Conservation (phyloP, 2,888 invertebrate species). For the Sarcophaga rosellei region DNA sequence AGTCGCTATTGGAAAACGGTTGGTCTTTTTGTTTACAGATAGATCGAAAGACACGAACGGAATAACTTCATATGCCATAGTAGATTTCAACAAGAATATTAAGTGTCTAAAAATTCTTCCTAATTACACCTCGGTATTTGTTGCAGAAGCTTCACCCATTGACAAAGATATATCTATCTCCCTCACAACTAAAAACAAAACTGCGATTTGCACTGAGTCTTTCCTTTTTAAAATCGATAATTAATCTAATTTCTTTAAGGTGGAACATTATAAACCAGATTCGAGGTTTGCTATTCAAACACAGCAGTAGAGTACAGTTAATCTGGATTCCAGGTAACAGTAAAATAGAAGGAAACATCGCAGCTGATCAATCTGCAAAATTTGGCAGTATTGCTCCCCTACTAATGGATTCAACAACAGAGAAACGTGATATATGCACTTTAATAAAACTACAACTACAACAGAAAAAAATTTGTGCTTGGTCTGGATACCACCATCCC, state of each 20-base stretch:
- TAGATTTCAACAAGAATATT: neutral
- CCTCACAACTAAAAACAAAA: neutral
- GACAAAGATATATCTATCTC: conserved; percentile 4
- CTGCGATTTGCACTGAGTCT: conserved; percentile 7
- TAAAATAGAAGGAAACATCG: neutral
- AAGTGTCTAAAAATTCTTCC: neutral
- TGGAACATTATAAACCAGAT: conserved; percentile 19
- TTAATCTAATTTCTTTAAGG: neutral
- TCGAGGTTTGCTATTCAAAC: conserved; percentile 1
- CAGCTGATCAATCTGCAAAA: neutral
- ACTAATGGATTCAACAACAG: too few relatives aligned
- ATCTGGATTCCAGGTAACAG: conserved; percentile 14
- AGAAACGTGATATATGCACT: too few relatives aligned
- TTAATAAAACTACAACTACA: too few relatives aligned
- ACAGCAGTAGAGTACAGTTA: neutral
- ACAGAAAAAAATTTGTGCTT: too few relatives aligned
- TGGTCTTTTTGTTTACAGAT: conserved; percentile 11
- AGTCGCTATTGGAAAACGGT: neutral
- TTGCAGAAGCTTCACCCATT: conserved; percentile 3
- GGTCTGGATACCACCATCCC: too few relatives aligned
- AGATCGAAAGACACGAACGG: neutral
- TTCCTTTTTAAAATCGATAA: conserved; percentile 4
- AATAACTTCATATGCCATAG: neutral
- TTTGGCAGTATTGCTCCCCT: too few relatives aligned
- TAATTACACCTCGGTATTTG: conserved; percentile 4